A percentile compares a stretch with the other conserved stretches of the same genome.
phyloP scores from a whole-genome alignment of 2,888 invertebrate genomes.

The Aproaerema taeniolella region DNA sequence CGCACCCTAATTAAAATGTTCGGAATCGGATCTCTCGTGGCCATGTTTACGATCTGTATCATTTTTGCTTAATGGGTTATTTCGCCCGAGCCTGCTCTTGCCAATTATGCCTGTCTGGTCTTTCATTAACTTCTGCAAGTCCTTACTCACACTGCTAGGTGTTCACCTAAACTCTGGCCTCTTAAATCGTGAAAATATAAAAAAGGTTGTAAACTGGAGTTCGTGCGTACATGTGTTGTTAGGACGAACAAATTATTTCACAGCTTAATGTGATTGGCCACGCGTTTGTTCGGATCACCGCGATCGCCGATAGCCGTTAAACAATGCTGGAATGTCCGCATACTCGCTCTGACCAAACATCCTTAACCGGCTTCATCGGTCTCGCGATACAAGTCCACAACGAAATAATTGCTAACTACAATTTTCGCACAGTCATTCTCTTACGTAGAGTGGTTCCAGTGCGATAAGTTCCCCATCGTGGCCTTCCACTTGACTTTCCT shows the following conservation, averaged over 20 bases:
- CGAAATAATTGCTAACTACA: no score
- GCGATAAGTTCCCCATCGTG: constrained; percentile 1
- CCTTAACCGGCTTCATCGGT: no score
- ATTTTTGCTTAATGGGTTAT: constrained; percentile 68
- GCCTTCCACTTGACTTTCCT: constrained; percentile 10
- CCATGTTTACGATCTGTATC: constrained; percentile 59
- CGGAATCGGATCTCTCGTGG: constrained; percentile 51
- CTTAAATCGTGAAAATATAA: constrained; percentile 9
- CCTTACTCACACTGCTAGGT: constrained; percentile 4
- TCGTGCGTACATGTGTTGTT: constrained; percentile 13
- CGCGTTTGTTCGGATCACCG: constrained; percentile 33
- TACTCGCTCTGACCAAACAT: no score
- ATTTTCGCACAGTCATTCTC: constrained; percentile 5
- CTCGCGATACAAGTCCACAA: no score
- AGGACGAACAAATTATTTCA: constrained; percentile 59
- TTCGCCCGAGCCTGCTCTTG: constrained; percentile 34
- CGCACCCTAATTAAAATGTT: constrained; percentile 69
- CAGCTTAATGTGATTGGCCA: constrained; percentile 61
- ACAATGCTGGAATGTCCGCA: not conserved
- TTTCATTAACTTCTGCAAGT: constrained; percentile 12
- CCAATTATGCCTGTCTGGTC: constrained; percentile 16
- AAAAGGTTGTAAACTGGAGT: constrained; percentile 12
- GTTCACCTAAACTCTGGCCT: constrained; percentile 7
- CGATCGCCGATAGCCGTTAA: not conserved
- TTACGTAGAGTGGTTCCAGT: not conserved